A percentile compares a stretch with the other conserved stretches of the same genome.
These are phyloP conservation scores for Scaptomyza pallida DNA, from an alignment of 1,140 invertebrate species.

Conservation along the genomic window DNA sequence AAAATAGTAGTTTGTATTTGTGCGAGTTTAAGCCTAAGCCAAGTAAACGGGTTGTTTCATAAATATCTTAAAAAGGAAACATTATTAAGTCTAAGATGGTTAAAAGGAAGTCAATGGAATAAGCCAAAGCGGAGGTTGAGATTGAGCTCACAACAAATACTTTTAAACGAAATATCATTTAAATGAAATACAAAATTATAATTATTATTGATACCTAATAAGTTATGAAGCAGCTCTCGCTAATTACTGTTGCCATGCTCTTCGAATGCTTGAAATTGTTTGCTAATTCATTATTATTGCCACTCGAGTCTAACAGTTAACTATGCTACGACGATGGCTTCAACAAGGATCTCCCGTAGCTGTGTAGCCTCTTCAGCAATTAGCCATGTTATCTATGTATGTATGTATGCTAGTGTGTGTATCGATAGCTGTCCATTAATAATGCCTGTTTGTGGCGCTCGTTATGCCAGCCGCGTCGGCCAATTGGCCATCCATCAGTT, in stretches of 20 bases:
- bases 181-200: background rate
- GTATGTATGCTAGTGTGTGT: slow-evolving; percentile 32
- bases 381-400: slow-evolving; percentile 38
- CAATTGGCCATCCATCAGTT: slow-evolving; percentile 78
- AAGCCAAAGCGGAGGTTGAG: too few relatives aligned
- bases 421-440: slow-evolving; percentile 62
- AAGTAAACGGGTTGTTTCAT: slow-evolving; percentile 22
- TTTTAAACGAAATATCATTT: too few relatives aligned
- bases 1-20: slow-evolving; percentile 75
- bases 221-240: slow-evolving; percentile 35
- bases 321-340: slow-evolving; percentile 24
- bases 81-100: background rate
- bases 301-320: slow-evolving; percentile 51
- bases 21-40: slow-evolving; percentile 8
- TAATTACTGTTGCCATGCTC: slow-evolving; percentile 12
- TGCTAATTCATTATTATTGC: slow-evolving; percentile 78
- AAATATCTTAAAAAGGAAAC: slow-evolving; percentile 5
- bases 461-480: slow-evolving; percentile 57
- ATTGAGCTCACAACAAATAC: too few relatives aligned
- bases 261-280: slow-evolving; percentile 66
- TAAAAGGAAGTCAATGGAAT: too few relatives aligned
- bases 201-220: too few relatives aligned
- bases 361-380: slow-evolving; percentile 46
- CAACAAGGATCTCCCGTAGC: slow-evolving; percentile 15
- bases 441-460: slow-evolving; percentile 54